Conservation (phyloP, 2,113 vertebrate species). For the Dromas ardeola region DNA sequence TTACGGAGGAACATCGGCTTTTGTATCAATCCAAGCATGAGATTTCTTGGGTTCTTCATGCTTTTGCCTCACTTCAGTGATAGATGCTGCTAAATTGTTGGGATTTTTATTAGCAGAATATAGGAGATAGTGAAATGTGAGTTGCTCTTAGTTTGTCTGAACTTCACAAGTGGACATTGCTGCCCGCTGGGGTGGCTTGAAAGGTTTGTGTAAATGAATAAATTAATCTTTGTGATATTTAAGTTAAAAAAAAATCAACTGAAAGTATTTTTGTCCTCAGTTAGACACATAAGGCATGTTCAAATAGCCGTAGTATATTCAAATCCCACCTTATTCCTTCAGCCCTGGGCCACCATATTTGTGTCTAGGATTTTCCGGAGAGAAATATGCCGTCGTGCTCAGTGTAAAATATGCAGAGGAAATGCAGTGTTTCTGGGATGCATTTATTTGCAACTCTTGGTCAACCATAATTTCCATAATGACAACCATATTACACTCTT, state of each 20-base stretch:
- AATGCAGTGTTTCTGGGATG: neutral
- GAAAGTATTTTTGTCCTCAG: neutral
- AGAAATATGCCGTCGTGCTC: neutral
- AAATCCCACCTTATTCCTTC: slow-evolving; percentile 1
- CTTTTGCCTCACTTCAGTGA: neutral
- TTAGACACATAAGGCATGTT: neutral
- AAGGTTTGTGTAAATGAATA: neutral
- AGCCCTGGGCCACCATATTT: slow-evolving; percentile 1
- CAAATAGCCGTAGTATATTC: neutral
- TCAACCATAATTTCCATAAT: neutral
- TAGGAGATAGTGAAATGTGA: neutral
- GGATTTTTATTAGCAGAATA: neutral
- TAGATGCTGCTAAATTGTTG: neutral
- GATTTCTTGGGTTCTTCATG: neutral
- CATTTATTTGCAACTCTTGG: neutral
- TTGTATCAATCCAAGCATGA: neutral
- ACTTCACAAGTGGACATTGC: neutral
- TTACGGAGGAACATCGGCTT: neutral
- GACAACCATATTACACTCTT: neutral
- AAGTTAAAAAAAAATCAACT: neutral
- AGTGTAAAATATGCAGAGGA: neutral
- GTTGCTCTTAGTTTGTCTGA: neutral
- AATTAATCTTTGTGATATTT: neutral
- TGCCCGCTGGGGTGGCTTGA: neutral
- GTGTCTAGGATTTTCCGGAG: neutral